Percentiles rank a stretch among this genome's conserved stretches.
phyloP scores from a whole-genome alignment of 2,113 vertebrate species.

The Limnothrissa miodon region DNA sequence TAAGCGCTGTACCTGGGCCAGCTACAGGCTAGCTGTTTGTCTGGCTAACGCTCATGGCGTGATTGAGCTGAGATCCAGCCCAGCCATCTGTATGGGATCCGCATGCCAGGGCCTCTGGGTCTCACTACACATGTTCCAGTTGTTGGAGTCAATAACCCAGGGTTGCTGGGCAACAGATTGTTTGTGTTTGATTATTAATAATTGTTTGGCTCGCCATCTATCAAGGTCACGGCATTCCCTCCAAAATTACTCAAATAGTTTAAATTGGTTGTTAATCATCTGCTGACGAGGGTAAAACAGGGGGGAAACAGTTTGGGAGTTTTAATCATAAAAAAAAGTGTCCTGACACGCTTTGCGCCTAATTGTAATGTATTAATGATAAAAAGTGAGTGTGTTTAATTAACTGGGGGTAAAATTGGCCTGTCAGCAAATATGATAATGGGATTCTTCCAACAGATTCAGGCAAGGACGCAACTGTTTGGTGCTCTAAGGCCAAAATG shows the following conservation, averaged over 20 bases:
- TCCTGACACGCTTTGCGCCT: neutral
- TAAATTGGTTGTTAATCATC: constrained; percentile 10
- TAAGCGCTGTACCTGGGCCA: neutral
- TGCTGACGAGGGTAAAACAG: neutral
- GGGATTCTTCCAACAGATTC: neutral
- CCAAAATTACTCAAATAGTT: neutral
- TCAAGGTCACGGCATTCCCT: neutral
- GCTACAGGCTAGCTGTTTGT: neutral
- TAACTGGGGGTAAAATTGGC: constrained; percentile 13
- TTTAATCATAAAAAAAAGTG: constrained; percentile 3
- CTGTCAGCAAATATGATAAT: constrained; percentile 22
- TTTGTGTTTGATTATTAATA: neutral
- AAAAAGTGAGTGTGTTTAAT: constrained; percentile 32
- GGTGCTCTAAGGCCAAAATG: neutral
- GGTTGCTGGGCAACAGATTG: neutral
- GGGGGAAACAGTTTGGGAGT: neutral
- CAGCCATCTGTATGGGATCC: neutral
- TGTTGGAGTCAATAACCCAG: neutral
- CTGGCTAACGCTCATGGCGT: neutral
- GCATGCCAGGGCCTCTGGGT: neutral
- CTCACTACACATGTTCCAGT: neutral
- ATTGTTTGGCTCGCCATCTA: neutral
- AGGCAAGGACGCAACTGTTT: neutral
- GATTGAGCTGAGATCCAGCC: neutral
- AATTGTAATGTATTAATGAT: constrained; percentile 18